phyloP scores from a whole-genome alignment of 2,888 invertebrate genomes.

The Hypsopygia costalis region DNA sequence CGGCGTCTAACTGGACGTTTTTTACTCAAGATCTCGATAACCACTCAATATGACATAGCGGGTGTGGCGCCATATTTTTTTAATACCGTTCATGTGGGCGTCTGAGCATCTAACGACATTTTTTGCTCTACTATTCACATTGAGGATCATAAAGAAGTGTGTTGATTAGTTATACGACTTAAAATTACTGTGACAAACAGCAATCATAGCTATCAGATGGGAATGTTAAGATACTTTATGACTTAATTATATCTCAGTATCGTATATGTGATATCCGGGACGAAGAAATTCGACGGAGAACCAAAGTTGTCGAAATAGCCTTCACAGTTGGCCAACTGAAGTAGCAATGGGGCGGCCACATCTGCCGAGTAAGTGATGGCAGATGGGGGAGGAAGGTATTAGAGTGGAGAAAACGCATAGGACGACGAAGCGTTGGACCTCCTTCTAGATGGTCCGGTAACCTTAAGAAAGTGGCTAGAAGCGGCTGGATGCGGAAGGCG shows the following conservation, averaged over 20 bases:
- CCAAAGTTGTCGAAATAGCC: too few relatives aligned
- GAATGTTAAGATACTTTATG: conserved; percentile 8
- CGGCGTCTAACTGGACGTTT: conserved; percentile 65
- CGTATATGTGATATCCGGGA: too few relatives aligned
- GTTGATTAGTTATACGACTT: conserved; percentile 17
- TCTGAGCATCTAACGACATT: conserved; percentile 36
- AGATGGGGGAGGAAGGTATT: too few relatives aligned
- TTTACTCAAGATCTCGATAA: conserved; percentile 45
- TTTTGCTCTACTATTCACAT: conserved; percentile 35
- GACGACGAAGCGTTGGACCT: too few relatives aligned
- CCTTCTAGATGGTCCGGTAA: too few relatives aligned
- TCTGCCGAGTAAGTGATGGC: too few relatives aligned
- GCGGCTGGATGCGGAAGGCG: too few relatives aligned
- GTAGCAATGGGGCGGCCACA: too few relatives aligned
- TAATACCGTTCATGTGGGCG: conserved; percentile 30
- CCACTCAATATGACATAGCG: conserved; percentile 41
- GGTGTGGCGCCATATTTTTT: conserved; percentile 41
- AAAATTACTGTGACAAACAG: conserved; percentile 18
- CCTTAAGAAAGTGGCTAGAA: too few relatives aligned
- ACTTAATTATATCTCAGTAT: conserved; percentile 12
- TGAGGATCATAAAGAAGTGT: conserved; percentile 25
- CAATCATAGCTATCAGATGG: conserved; percentile 9
- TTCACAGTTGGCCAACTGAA: too few relatives aligned
- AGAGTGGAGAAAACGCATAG: too few relatives aligned
- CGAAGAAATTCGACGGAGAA: too few relatives aligned